A percentile compares a stretch with the other conserved stretches of the same genome.
These are phyloP conservation scores for Heterochromis multidens DNA, from an alignment of 2,113 vertebrate genomes.

Conservation along the genomic window DNA sequence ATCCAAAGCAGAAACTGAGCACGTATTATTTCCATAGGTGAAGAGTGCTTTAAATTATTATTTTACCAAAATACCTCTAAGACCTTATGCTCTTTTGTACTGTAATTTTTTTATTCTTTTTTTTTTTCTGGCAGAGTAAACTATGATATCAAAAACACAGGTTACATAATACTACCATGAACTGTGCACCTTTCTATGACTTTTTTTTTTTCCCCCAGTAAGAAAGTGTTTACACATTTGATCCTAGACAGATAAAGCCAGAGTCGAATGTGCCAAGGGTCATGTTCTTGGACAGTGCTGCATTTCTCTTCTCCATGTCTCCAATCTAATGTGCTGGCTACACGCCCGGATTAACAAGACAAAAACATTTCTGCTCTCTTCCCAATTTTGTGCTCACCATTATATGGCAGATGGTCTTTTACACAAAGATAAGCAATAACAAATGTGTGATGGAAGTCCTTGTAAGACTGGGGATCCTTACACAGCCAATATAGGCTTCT, in stretches of 20 bases:
- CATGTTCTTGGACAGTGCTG: slow-evolving; percentile 40
- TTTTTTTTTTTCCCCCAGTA: neutral
- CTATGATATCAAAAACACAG: neutral
- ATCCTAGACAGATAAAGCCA: slow-evolving; percentile 34
- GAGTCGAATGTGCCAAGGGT: slow-evolving; percentile 25
- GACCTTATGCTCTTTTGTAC: neutral
- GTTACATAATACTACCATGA: neutral
- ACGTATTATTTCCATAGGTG: neutral
- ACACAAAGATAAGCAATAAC: neutral
- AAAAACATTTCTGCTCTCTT: slow-evolving; percentile 49
- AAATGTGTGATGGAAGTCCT: neutral
- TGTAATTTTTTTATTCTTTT: neutral
- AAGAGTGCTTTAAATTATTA: neutral
- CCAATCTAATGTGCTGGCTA: slow-evolving; percentile 56
- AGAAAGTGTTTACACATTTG: slow-evolving; percentile 31
- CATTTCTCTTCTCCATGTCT: slow-evolving; percentile 58
- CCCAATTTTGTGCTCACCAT: neutral
- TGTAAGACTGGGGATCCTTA: neutral
- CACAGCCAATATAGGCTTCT: slow-evolving; percentile 3
- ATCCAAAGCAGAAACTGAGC: slow-evolving; percentile 1
- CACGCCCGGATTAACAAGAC: slow-evolving; percentile 52
- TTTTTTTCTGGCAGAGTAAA: neutral
- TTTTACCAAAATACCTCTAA: neutral
- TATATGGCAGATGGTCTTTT: neutral
- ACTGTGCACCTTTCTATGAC: neutral